phyloP scores from a whole-genome alignment of 2,113 vertebrate genomes.

The Athene noctua region DNA sequence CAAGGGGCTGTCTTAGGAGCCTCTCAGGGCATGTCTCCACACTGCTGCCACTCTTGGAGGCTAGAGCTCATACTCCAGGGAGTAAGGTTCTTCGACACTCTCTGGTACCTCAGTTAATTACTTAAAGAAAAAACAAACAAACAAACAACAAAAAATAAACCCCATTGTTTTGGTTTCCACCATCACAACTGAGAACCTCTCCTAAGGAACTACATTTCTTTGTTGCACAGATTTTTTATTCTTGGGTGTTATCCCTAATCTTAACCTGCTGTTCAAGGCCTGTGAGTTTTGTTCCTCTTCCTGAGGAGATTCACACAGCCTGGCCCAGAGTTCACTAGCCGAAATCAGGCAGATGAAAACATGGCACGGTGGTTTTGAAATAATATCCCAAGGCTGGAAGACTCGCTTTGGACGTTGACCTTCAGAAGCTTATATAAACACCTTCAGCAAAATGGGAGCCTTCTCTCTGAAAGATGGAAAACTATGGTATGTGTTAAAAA shows the following conservation, averaged over 20 bases:
- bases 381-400: background rate
- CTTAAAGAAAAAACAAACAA: background rate
- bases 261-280: background rate
- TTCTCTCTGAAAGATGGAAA: background rate
- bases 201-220: background rate
- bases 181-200: background rate
- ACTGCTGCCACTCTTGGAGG: background rate
- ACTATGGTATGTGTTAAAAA: background rate
- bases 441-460: background rate
- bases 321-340: background rate
- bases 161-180: background rate
- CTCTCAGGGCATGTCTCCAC: background rate
- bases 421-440: background rate
- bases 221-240: background rate
- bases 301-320: background rate
- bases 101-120: background rate
- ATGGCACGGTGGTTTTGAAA: background rate
- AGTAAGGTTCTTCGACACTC: background rate
- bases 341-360: background rate
- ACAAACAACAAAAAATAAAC: too few relatives aligned
- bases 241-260: background rate
- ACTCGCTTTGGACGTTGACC: background rate
- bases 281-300: background rate
- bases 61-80: background rate
- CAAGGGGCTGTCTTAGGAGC: background rate